Base-by-base conservation (phyloP, 1,140 invertebrate genomes). In the Kradibia gibbosae region DNA sequence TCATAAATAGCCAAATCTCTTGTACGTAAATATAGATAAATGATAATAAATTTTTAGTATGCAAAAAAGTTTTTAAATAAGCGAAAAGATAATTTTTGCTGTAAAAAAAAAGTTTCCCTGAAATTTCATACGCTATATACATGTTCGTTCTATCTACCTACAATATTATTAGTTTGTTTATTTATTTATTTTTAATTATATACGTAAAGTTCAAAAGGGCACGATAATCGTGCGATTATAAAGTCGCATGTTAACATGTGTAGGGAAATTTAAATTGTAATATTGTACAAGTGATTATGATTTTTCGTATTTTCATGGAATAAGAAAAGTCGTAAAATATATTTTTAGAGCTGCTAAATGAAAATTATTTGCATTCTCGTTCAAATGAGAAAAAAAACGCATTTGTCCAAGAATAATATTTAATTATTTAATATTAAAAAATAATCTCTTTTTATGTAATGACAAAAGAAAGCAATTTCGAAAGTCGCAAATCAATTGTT, bases 131-230 rank as follows among this genome's bases (percentile, higher is more conserved):
- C 50, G 22, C 22, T 53, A 28, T 15, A 15, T 57, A 4, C 13
- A 25, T 5, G 15, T 31, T 34, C 5, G 22, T 34, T 31, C 25
- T n/a, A 36, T 36, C 17, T 65, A 20, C 10, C 0, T 36, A 36
- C 15, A 36, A 65, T 17, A 10, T 3, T 60, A 31, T 25, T 31
- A 25, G 8, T 60, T 60, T 65, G 60, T 67, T 67, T 67, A 39
- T 67, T 67, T 67, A 39, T 67, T 67, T 67, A 67, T 67, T 39
- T 39, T 67, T 67, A 34, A 39, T 67, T n/a, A n/a, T 39, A 67
- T 39, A 67, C n/a, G 36, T 39, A 11, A 39, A 39, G 62, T 67
- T 67, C 20, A 67, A 39, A 67, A 67, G 62, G 34, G n/a, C 20
- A 17, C 5, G 17, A n/a, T 34, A 39, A 67, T 1, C 20, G 62